Base-by-base conservation (phyloP, 1,140 invertebrate species). In the Drosophila nigrodunni region DNA sequence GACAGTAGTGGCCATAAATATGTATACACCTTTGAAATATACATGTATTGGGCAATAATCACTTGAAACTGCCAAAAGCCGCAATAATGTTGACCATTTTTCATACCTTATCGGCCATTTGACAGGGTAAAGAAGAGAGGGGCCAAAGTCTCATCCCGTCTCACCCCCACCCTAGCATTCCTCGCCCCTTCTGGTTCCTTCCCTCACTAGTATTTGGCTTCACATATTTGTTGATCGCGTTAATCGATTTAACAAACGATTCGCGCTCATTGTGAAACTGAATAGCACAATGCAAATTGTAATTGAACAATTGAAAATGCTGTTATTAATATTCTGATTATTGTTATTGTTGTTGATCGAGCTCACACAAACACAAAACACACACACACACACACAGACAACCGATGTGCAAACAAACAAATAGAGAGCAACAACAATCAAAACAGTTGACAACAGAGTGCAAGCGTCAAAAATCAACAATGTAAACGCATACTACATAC, bases 401-500 rank as follows among this genome's bases (percentile, higher is more conserved):
- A 70, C 70, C 58, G 71, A 69, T 68, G 70, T 61, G 41, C 65
- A 66, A 69, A 55, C 58, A 82, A 82, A 83, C 73, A 76, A 65
- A 80, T 77, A 62, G 77, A 60, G 52, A 69, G 58, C 47, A 64
- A 65, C 73, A 59, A 70, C 73, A 76, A 76, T 71, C 67, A 76
- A 52, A 76, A 72, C 69, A 37, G 41, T 61, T 72, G 52, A 41
- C 52, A 49, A 55, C 52, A 13, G 30, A 59, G 64, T 72, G 70
- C 58, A 86, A 86, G 78, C 83, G 82, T 85, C 74, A 85, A 78
- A 76, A 82, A 87, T 82, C 55, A 87, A 87, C 82, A 81, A 78
- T 74, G 69, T 74, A 77, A 73, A 77, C 39, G 57, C 65, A 81
- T 72, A 69, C 74, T 57, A 62, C 74, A 85, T 74, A 77, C 59